Percentiles rank a stretch among this genome's conserved stretches.
These are phyloP conservation scores for Dilophus febrilis DNA, from an alignment of 2,888 invertebrate genomes.

Conservation along the genomic window DNA sequence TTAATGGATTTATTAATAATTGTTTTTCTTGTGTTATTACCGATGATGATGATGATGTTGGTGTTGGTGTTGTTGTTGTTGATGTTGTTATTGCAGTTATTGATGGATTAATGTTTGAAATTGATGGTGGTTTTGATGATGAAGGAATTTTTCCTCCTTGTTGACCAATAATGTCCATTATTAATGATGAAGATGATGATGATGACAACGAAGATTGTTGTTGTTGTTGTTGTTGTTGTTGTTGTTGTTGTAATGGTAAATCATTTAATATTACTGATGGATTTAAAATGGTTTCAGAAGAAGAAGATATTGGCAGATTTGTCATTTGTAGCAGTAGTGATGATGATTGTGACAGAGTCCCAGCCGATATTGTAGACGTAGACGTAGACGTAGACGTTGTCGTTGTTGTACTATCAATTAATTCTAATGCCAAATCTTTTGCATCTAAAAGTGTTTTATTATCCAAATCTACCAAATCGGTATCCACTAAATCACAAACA, in stretches of 20 bases:
- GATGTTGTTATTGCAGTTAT: not conserved
- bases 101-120: slow-evolving; percentile 4
- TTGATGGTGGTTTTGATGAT: too few relatives aligned
- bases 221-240: slow-evolving; percentile 10
- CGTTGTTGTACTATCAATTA: slow-evolving; percentile 30
- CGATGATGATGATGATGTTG: slow-evolving; percentile 13
- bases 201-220: slow-evolving; percentile 1
- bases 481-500: slow-evolving; percentile 36
- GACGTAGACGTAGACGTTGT: slow-evolving; percentile 23
- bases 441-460: slow-evolving; percentile 26
- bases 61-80: too few relatives aligned
- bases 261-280: too few relatives aligned
- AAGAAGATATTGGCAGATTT: too few relatives aligned
- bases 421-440: slow-evolving; percentile 26
- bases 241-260: not conserved
- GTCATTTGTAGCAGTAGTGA: too few relatives aligned
- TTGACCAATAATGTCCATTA: too few relatives aligned
- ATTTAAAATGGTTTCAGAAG: too few relatives aligned
- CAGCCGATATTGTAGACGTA: slow-evolving; percentile 1
- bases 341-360: slow-evolving; percentile 15
- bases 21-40: slow-evolving; percentile 52
- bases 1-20: slow-evolving; percentile 78
- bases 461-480: slow-evolving; percentile 25
- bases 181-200: too few relatives aligned
- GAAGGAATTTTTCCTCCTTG: too few relatives aligned